Evolutionary conservation across 2,888 invertebrate genomes (phyloP).

Genomic region (Cephus pulcher): DNA sequence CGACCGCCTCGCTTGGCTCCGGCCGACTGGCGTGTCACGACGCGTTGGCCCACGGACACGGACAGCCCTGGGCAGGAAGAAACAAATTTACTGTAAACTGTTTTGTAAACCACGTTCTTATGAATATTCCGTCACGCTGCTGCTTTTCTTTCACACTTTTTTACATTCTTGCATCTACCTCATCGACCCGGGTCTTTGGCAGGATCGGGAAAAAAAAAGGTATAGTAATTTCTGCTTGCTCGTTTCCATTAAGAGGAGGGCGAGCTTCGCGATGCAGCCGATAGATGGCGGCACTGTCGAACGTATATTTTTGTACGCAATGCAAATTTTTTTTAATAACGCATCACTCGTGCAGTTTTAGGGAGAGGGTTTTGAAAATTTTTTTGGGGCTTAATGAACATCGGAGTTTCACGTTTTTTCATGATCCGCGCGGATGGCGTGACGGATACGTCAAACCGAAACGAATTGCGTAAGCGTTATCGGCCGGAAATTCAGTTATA

Average conservation of each 20-base stretch:
- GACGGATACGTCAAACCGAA: constrained; percentile 19
- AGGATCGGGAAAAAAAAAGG: background rate
- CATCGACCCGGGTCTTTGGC: background rate
- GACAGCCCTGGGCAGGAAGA: constrained; percentile 30
- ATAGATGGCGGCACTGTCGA: background rate
- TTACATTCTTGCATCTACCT: background rate
- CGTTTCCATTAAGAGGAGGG: background rate
- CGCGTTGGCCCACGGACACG: constrained; percentile 15
- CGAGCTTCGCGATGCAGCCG: background rate
- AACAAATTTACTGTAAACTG: constrained; percentile 44
- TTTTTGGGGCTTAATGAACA: rapidly evolving
- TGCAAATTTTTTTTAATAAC: background rate
- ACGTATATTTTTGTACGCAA: too few relatives aligned
- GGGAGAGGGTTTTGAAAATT: background rate
- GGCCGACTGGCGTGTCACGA: background rate
- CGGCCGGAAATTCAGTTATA: constrained; percentile 20
- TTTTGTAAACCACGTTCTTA: constrained; percentile 28
- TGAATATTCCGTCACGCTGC: constrained; percentile 7
- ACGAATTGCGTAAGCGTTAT: constrained; percentile 18
- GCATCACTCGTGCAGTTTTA: background rate
- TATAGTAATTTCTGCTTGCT: background rate
- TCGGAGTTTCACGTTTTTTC: background rate
- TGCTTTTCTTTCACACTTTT: constrained; percentile 5
- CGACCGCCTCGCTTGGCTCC: background rate
- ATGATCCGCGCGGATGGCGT: background rate